Percentiles rank a stretch among this genome's conserved stretches.
phyloP scores from a whole-genome alignment of 2,888 invertebrate genomes.

The Schrankia costaestrigalis region DNA sequence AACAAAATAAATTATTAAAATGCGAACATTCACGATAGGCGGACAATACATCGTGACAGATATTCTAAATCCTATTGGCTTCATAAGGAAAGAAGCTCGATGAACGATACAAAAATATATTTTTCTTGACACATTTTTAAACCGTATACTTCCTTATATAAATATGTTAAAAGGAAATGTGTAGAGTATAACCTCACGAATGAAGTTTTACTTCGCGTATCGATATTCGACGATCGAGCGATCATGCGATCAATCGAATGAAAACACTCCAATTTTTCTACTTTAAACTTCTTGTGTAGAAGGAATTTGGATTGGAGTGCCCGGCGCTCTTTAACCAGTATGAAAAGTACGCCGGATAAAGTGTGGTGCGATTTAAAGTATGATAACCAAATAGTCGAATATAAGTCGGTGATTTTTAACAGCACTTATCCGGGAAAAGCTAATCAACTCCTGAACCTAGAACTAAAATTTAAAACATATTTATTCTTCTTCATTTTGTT shows the following conservation, averaged over 20 bases:
- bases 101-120: conserved; percentile 16
- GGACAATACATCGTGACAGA: conserved; percentile 14
- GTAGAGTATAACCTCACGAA: conserved; percentile 20
- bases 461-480: no score
- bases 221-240: conserved; percentile 33
- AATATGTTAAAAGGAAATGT: conserved; percentile 18
- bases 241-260: conserved; percentile 26
- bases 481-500: no score
- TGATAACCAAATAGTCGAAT: no score
- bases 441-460: no score
- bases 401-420: no score
- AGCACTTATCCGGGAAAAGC: no score
- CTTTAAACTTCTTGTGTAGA: conserved; percentile 22
- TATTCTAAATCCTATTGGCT: conserved; percentile 26
- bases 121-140: conserved; percentile 18
- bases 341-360: background rate
- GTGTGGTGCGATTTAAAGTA: no score
- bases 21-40: background rate
- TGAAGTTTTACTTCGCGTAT: conserved; percentile 44
- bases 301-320: conserved; percentile 8
- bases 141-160: conserved; percentile 21
- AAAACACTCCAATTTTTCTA: conserved; percentile 25
- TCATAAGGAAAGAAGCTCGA: conserved; percentile 20
- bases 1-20: conserved; percentile 7
- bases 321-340: conserved; percentile 1